Evolutionary conservation across 2,797 vertebrate species (phyloP).

Genomic region (Fringilla coelebs): DNA sequence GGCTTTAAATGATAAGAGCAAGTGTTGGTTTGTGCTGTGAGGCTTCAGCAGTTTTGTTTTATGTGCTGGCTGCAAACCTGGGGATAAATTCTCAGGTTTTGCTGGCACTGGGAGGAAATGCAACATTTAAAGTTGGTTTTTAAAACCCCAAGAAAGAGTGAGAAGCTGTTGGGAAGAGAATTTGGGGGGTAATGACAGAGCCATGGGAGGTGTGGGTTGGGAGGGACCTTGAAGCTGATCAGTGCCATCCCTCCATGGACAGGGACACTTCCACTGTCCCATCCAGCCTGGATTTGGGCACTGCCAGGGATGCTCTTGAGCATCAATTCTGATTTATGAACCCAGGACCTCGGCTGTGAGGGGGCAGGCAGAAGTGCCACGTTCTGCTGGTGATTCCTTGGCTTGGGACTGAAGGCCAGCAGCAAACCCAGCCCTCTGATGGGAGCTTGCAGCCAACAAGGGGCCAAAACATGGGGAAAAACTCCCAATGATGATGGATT

Average conservation of each 20-base stretch:
- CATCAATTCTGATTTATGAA: neutral
- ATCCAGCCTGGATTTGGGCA: neutral
- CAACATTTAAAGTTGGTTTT: neutral
- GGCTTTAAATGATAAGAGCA: neutral
- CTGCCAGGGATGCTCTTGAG: neutral
- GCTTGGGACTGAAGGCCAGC: neutral
- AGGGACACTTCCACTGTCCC: neutral
- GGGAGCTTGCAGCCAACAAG: neutral
- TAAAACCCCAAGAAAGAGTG: neutral
- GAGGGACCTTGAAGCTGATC: too few species aligned
- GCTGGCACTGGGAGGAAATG: neutral
- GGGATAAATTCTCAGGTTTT: neutral
- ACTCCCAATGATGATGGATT: neutral
- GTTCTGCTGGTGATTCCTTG: neutral
- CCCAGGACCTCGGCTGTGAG: rapidly evolving
- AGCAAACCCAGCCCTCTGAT: neutral
- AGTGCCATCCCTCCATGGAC: neutral
- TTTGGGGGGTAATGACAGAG: neutral
- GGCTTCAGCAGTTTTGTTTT: neutral
- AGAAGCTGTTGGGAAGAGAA: neutral
- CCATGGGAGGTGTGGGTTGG: neutral
- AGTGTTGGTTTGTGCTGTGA: neutral
- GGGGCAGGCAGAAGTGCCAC: neutral
- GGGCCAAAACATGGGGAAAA: neutral
- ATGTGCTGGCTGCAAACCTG: neutral